Evolutionary conservation across 2,888 invertebrate genomes (phyloP), one percentile per base, ranked within the genome.

Genomic region (Meganola albula): DNA sequence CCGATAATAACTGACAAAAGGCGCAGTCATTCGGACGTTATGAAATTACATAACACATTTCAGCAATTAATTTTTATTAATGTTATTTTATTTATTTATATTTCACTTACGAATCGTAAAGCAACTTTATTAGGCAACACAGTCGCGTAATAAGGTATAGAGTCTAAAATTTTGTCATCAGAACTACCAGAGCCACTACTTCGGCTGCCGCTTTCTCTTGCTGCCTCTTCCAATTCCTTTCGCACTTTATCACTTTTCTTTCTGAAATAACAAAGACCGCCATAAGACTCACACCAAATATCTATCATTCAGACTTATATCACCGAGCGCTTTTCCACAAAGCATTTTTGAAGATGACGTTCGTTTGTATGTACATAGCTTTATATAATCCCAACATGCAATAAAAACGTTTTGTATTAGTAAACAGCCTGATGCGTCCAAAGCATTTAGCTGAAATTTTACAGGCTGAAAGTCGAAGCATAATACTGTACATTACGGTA

Each of bases 141-240:
- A 2, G 78, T 71, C 21, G 78, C 70, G 35, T 77, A 87, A 51
- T 72, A 87, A 12, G 86, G 84, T 48, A 82, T 68, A 16, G 75
- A 73, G 10, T 83, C 86, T 44, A 74, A 57, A 20, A 74, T 73
- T 57, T 74, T 83, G 28, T 78, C 86, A 30, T 79, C 82, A 4
- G 61, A 72, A 52, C 72, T 71, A 20, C 60, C 77, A 7, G 72
- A 85, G 20, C 74, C 77, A 35, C 77, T 82, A 52, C 77, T 75
- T 25, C 80, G 61, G 43, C 77, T 75, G 14, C 83, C 70, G 1
- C 94, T 93, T 64, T 92, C 92, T 45, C 89, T 83, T 0, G 95
- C 95, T 10, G 97, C 97, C 65, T 97, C 97, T 76, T 96, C 96
- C 27, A 98, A 79, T 61, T 98, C 97, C 70, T 93, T 93, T 63